Percentiles rank a stretch among this genome's conserved stretches.
Evolutionary conservation across 2,888 invertebrate species (phyloP).

Genomic region (Cantharis lateralis): DNA sequence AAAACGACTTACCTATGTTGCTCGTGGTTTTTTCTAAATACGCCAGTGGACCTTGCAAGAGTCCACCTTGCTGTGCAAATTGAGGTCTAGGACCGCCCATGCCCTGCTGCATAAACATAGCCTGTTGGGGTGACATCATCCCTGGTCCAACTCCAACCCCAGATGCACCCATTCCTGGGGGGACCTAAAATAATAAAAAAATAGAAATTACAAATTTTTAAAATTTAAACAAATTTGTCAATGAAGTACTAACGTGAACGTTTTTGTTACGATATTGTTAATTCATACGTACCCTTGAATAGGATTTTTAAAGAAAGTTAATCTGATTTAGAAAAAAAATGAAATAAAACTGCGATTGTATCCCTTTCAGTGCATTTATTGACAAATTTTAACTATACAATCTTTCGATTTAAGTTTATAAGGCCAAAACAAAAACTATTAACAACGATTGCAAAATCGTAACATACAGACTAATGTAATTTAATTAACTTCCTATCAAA

Average conservation of each 20-base stretch:
- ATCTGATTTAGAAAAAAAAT: background rate
- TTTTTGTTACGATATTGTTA: background rate
- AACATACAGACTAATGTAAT: background rate
- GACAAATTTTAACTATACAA: background rate
- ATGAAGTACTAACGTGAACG: background rate
- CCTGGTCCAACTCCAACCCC: conserved; percentile 50
- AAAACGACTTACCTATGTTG: conserved; percentile 71
- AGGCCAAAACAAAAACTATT: background rate
- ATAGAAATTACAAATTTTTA: background rate
- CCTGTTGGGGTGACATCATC: conserved; percentile 56
- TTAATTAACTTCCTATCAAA: conserved; percentile 32
- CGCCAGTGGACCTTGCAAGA: conserved; percentile 82
- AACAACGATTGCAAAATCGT: background rate
- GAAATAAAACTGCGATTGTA: background rate
- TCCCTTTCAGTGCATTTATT: background rate
- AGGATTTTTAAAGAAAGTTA: background rate
- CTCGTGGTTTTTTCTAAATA: conserved; percentile 89
- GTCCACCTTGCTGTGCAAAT: conserved; percentile 58
- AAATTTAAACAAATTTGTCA: background rate
- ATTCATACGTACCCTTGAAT: background rate
- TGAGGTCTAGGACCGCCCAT: conserved; percentile 58
- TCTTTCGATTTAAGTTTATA: conserved; percentile 22
- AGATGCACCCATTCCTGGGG: conserved; percentile 45
- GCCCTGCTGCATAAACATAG: conserved; percentile 64
- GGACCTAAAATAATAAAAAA: conserved; percentile 44